Base-by-base conservation (phyloP, 2,888 invertebrate species). In the Minunthozetes semirufus region DNA sequence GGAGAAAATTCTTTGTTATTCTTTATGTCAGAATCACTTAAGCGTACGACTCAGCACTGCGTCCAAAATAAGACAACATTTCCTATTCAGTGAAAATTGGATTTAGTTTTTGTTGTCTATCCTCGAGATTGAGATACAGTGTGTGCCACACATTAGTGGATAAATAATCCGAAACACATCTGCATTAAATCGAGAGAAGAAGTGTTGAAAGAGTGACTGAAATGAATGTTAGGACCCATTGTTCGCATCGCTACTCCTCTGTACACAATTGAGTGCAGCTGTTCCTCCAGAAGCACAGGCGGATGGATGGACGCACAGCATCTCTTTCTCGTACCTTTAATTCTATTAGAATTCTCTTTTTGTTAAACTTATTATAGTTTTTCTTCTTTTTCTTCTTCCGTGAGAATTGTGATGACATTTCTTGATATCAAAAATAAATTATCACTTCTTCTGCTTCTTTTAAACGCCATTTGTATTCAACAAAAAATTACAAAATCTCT, bases 201-300 rank as follows among this genome's bases (percentile, higher is more conserved):
- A 63, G 63, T 59, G 19, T 59, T 19, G 17, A 22, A 17, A 59
- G n/a, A 22, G 59, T n/a, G n/a, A n/a, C n/a, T n/a, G n/a, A n/a
- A 59, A 22, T 22, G 59, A 25, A 59, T 19, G 59, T 59, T 59
- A 50, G 15, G 50, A 4, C 50, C 15, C n/a, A 50, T n/a, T 15
- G 17, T 22, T 56, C n/a, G 56, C 25, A 22, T 56, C 11, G 50
- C 25, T 59, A 25, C 19, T 11, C n/a, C 17, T 59, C 22, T 25
- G 59, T n/a, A 59, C 59, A 63, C 63, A 63, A 63, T 63, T 63
- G 29, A 63, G 29, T 63, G 63, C 63, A 63, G 63, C 3, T 63
- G 63, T 63, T 63, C 25, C 15, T 61, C 25, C 6, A 61, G n/a
- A n/a, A n/a, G 19, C 59, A 22, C 22, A 50, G 50, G 15, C n/a